A percentile compares a stretch with the other conserved stretches of the same genome.
Conservation (phyloP, 2,797 vertebrate genomes). For the Delichon dasypus region DNA sequence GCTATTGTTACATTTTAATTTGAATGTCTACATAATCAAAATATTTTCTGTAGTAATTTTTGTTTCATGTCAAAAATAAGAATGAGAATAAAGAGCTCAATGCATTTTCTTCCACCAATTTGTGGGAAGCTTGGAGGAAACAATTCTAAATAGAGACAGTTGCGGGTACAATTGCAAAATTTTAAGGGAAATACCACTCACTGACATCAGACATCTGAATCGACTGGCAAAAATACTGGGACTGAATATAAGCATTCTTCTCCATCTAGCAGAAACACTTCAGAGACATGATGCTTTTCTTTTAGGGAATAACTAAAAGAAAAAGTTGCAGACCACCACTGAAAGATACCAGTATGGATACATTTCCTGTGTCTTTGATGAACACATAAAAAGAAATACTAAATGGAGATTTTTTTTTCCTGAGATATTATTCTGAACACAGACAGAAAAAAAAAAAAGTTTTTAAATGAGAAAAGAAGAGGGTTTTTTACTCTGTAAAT, state of each 20-base stretch:
- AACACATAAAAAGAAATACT: background rate
- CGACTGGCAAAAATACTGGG: background rate
- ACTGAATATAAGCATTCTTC: background rate
- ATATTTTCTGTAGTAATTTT: background rate
- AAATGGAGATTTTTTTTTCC: background rate
- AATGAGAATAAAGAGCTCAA: background rate
- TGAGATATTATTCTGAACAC: background rate
- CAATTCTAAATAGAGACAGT: background rate
- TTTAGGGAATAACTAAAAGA: background rate
- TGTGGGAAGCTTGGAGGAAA: background rate
- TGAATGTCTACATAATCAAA: background rate
- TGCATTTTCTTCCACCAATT: background rate
- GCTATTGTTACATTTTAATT: background rate
- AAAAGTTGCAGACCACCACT: background rate
- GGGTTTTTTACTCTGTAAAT: background rate
- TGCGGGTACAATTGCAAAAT: background rate
- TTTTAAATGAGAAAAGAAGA: background rate
- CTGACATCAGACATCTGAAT: background rate
- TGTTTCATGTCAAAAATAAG: background rate
- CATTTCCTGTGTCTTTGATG: background rate
- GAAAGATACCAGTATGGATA: too few relatives aligned
- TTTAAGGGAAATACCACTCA: background rate
- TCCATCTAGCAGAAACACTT: background rate
- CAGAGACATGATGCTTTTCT: background rate
- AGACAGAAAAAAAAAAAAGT: background rate